Conservation (phyloP, 2,797 vertebrate species). For the Pangasius sanitwongsei region DNA sequence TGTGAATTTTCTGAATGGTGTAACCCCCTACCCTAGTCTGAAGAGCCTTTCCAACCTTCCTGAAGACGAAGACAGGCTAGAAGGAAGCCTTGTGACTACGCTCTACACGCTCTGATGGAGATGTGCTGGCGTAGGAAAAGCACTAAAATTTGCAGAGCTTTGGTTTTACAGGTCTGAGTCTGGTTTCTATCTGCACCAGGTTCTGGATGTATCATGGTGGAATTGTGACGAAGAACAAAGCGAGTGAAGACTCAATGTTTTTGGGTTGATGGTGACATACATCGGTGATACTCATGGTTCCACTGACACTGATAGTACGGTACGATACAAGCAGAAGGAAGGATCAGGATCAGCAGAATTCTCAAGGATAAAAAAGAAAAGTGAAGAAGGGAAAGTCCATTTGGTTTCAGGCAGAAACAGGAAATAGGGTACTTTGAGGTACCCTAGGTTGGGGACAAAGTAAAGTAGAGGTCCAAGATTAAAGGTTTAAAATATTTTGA, state of each 20-base stretch:
- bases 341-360: conserved; percentile 74
- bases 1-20: neutral
- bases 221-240: conserved; percentile 54
- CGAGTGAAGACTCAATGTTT: conserved; percentile 37
- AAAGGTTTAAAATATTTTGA: neutral
- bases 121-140: neutral
- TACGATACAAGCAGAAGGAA: conserved; percentile 66
- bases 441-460: neutral
- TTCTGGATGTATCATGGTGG: conserved; percentile 4
- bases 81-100: neutral
- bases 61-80: neutral
- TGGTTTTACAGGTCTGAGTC: neutral
- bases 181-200: neutral
- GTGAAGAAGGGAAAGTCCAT: neutral
- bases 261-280: conserved; percentile 54
- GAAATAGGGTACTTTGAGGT: neutral
- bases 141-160: neutral
- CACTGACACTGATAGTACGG: conserved; percentile 40
- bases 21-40: neutral
- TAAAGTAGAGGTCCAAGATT: neutral
- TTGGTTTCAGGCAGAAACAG: conserved; percentile 22
- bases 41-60: neutral
- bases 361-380: conserved; percentile 62
- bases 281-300: conserved; percentile 56
- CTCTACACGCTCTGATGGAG: neutral